These are phyloP conservation scores for Hirtodrosophila alboralis DNA, from an alignment of 2,888 invertebrate genomes.

Conservation along the genomic window DNA sequence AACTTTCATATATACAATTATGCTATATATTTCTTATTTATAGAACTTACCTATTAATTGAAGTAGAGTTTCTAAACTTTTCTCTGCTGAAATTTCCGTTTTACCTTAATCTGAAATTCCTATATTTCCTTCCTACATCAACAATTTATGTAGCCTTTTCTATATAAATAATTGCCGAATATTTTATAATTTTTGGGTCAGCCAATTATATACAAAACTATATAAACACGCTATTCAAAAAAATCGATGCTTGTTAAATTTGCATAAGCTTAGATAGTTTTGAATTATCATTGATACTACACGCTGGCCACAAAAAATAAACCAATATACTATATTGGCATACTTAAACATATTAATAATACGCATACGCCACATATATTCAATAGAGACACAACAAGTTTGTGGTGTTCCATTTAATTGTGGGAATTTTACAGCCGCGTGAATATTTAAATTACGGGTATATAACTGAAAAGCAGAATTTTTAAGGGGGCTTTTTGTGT, in stretches of 20 bases:
- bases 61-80: no score
- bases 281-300: slow-evolving; percentile 40
- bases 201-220: slow-evolving; percentile 16
- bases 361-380: slow-evolving; percentile 38
- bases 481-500: slow-evolving; percentile 24
- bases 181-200: slow-evolving; percentile 36
- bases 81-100: no score
- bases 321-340: slow-evolving; percentile 19
- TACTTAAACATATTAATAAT: slow-evolving; percentile 30
- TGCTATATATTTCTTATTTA: no score
- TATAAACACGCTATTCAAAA: slow-evolving; percentile 32
- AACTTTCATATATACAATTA: no score
- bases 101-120: no score
- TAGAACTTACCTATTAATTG: no score
- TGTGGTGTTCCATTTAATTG: slow-evolving; percentile 65
- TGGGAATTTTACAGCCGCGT: slow-evolving; percentile 66
- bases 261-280: slow-evolving; percentile 57
- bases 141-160: not conserved
- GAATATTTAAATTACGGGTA: slow-evolving; percentile 29
- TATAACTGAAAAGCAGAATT: slow-evolving; percentile 52
- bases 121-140: no score
- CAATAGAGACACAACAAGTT: slow-evolving; percentile 6
- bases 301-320: not conserved
- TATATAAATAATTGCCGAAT: slow-evolving; percentile 6
- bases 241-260: slow-evolving; percentile 64